Evolutionary conservation across 2,888 invertebrate genomes (phyloP), one percentile per base, ranked within the genome.

Genomic region (Eupithecia dodoneata): DNA sequence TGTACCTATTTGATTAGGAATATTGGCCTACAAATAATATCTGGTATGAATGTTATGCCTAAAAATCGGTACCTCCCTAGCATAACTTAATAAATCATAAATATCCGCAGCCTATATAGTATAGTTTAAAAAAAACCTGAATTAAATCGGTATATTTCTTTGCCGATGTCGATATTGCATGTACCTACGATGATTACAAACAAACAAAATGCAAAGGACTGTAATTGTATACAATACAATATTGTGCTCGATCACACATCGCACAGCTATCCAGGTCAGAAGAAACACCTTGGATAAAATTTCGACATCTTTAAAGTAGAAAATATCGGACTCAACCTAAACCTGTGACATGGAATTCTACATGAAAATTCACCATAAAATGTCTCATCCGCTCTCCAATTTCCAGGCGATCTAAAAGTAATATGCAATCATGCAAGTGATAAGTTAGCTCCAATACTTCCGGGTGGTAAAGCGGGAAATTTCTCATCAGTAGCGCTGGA

Each of bases 381-480:
- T 69, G 4, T 69, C 45, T 4, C 15, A 69, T 45, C 67, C n/a
- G 66, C 66, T 74, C 7, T 70, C 70, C 70, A 70, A 76, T 79
- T 82, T 66, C 78, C 79, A 76, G 76, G 82, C 76, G 59, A 78
- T 81, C 81, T 74, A 71, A 74, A 71, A 81, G 81, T 81, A 81
- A 82, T 81, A 76, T 74, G 76, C 79, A 79, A 79, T 76, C 79
- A 79, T 73, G 79, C 76, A 73, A 74, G 76, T 76, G 71, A 75
- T 75, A 75, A 71, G 71, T 75, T 71, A 73, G 73, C 73, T 72
- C 78, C 70, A 90, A 91, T 90, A 89, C 85, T 88, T 87, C 89
- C 89, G 89, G 83, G 85, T 89, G 91, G 90, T 79, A 88, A 91
- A 87, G 92, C 92, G 89, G 90, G 82, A 93, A 93, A 93, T 93